phyloP scores from a whole-genome alignment of 1,140 invertebrate species.

The Drosophila pseudoobscura region DNA sequence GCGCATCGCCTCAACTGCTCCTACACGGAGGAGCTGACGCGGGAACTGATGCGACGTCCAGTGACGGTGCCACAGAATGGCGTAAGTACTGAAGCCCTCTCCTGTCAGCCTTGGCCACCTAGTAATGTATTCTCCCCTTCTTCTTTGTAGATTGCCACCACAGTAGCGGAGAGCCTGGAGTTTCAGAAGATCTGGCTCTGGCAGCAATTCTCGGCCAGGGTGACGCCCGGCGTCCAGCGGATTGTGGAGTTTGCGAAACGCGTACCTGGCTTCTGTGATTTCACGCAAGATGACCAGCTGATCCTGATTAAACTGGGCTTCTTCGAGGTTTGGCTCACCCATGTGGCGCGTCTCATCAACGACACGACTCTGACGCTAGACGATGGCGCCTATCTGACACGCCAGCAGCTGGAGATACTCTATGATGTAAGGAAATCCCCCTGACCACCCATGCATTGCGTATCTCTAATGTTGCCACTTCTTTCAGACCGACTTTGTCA shows the following conservation, averaged over 20 bases:
- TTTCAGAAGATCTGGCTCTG: slow-evolving; percentile 89
- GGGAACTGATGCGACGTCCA: slow-evolving; percentile 86
- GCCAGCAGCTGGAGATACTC: slow-evolving; percentile 94
- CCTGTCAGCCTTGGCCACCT: neutral
- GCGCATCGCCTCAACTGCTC: slow-evolving; percentile 95
- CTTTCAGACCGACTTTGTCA: slow-evolving; percentile 88
- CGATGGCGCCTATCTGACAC: slow-evolving; percentile 93
- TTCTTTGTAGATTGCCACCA: slow-evolving; percentile 84
- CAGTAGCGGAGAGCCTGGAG: slow-evolving; percentile 87
- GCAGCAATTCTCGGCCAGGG: slow-evolving; percentile 90
- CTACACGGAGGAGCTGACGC: slow-evolving; percentile 94
- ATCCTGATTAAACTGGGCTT: slow-evolving; percentile 98
- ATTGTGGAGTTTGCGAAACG: slow-evolving; percentile 97
- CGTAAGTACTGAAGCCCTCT: slow-evolving; percentile 53
- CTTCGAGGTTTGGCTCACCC: slow-evolving; percentile 97
- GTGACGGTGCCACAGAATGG: slow-evolving; percentile 83
- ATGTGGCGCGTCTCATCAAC: slow-evolving; percentile 92
- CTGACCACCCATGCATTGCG: neutral
- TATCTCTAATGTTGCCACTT: slow-evolving; percentile 4
- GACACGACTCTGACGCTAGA: slow-evolving; percentile 94
- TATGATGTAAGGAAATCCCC: slow-evolving; percentile 93
- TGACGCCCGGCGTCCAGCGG: slow-evolving; percentile 94
- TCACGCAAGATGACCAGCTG: slow-evolving; percentile 96
- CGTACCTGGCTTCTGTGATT: slow-evolving; percentile 93
- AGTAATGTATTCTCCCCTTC: neutral